Base-by-base conservation (phyloP, 2,888 invertebrate species). In the Scaptomyza parva region DNA sequence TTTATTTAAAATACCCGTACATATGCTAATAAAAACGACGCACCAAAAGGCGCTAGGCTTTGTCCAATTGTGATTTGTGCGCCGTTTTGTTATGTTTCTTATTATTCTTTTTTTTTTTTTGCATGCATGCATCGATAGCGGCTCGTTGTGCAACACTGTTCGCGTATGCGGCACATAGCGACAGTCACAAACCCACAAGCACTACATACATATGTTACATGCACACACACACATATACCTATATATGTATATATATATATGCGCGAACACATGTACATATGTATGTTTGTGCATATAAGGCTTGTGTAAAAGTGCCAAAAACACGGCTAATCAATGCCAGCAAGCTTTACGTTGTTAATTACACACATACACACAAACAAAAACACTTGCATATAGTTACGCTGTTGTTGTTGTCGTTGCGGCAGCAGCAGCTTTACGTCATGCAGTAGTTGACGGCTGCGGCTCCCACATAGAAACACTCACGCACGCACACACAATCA, bases 131-230 rank as follows among this genome's bases (percentile, higher is more conserved):
- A 74, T 53, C 53, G 48, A 30, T 28, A n/a, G 50, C 30, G 63
- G 40, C 84, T 48, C 48, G 48, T 80, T 81, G 69, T 81, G 84
- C 81, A 81, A 86, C 81, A 81, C 81, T 81, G 62, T 41, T 63
- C 41, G 55, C 54, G 51, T 76, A 63, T 78, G 84, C 78, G 66
- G 86, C 86, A 78, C 83, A 80, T 80, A 80, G 88, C 86, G 86
- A 86, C 77, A 83, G 77, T 60, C 59, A 57, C 59, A 77, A 73
- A 37, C 30, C n/a, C 18, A 9, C 22, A 41, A 50, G 18, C 53
- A 54, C 35, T 14, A 62, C 33, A 64, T 45, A 70, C 35, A 57
- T 60, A 48, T 62, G 63, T 44, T 66, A 52, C 43, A 37, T 66
- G 30, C 43, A 66, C 11, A 48, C 26, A 51, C 9, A 52, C 35